These are phyloP conservation scores for Chelon auratus DNA, from an alignment of 2,797 vertebrate species.

Conservation along the genomic window DNA sequence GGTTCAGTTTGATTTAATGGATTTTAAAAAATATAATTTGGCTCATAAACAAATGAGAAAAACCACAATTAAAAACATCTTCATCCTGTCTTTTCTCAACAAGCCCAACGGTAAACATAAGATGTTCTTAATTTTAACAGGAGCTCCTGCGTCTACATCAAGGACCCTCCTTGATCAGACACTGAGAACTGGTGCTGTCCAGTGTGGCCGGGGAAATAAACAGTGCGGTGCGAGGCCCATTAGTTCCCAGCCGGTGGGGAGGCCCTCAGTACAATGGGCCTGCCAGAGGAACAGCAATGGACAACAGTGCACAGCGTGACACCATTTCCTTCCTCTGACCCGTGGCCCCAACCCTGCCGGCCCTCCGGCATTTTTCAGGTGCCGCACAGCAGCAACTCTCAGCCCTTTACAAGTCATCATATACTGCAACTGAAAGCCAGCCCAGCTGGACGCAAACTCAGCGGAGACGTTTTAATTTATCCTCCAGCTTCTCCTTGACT, in stretches of 20 bases:
- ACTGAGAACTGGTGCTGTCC: constrained; percentile 11
- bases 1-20: not conserved
- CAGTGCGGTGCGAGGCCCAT: constrained; percentile 61
- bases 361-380: constrained; percentile 75
- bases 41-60: no score
- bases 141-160: not conserved
- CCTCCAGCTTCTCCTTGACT: constrained; percentile 13
- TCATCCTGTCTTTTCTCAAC: not conserved
- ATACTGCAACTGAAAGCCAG: constrained; percentile 37
- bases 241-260: constrained; percentile 76
- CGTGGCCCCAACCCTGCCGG: constrained; percentile 54
- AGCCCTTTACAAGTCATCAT: constrained; percentile 55
- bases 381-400: constrained; percentile 70
- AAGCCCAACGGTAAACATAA: not conserved
- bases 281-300: constrained; percentile 76
- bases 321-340: constrained; percentile 86
- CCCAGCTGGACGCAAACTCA: constrained; percentile 49
- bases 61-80: no score
- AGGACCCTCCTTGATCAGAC: constrained; percentile 20
- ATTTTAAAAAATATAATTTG: not conserved
- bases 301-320: constrained; percentile 82
- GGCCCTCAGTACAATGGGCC: constrained; percentile 79
- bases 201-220: constrained; percentile 53
- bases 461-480: constrained; percentile 47
- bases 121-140: not conserved